A percentile compares a stretch with the other conserved stretches of the same genome.
These are phyloP conservation scores for Lates japonicus DNA, from an alignment of 2,797 vertebrate species.

Conservation along the genomic window DNA sequence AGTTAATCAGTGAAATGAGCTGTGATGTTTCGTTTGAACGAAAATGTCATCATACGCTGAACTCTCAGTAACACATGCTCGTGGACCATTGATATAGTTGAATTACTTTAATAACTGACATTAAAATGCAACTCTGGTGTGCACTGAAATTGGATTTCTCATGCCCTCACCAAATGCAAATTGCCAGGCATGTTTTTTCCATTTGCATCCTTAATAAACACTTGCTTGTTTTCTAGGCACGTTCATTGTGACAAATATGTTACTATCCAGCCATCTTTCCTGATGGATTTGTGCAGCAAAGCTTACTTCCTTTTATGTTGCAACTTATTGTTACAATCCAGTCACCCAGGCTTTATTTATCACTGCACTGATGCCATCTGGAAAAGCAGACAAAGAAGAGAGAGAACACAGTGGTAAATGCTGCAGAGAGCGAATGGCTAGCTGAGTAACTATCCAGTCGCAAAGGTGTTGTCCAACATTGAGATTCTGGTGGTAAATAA, in stretches of 20 bases:
- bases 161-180: constrained; percentile 11
- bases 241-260: not conserved
- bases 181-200: not conserved
- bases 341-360: not conserved
- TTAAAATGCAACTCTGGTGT: constrained; percentile 10
- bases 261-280: not conserved
- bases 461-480: not conserved
- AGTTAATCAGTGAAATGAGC: constrained; percentile 8
- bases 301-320: not conserved
- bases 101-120: constrained; percentile 3
- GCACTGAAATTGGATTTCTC: constrained; percentile 16
- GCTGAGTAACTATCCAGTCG: not conserved
- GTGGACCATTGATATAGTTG: not conserved
- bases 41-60: not conserved
- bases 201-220: constrained; percentile 6
- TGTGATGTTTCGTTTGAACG: not conserved
- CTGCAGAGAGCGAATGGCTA: not conserved
- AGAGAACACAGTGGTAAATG: not conserved
- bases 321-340: not conserved
- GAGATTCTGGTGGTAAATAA: not conserved
- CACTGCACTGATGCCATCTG: not conserved
- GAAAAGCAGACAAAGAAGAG: not conserved
- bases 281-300: not conserved
- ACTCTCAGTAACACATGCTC: not conserved
- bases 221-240: not conserved